Percentiles rank a stretch among this genome's conserved stretches.
These are phyloP conservation scores for Leptopilina syphax DNA, from an alignment of 2,888 invertebrate genomes.

Conservation along the genomic window DNA sequence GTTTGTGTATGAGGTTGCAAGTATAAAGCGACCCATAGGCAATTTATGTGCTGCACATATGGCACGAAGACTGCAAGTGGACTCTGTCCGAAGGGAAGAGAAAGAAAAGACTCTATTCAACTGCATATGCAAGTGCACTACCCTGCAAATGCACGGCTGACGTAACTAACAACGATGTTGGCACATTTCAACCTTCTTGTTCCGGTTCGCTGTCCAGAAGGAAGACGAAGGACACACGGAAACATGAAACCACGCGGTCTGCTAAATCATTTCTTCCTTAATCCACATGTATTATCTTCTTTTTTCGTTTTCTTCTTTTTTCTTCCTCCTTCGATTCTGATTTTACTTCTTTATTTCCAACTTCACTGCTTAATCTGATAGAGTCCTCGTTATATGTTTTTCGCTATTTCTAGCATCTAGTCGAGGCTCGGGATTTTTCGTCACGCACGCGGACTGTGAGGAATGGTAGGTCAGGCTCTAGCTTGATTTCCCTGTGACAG, in stretches of 20 bases:
- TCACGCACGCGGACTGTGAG: no score
- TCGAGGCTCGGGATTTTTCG: no score
- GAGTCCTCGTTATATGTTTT: no score
- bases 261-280: slow-evolving; percentile 3
- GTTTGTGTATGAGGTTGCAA: background rate
- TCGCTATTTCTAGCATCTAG: no score
- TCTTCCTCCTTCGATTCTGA: background rate
- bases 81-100: slow-evolving; percentile 16
- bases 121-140: background rate
- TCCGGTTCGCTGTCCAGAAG: slow-evolving; percentile 41
- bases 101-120: background rate
- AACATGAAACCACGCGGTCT: slow-evolving; percentile 24
- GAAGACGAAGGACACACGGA: slow-evolving; percentile 40
- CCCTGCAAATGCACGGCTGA: slow-evolving; percentile 9
- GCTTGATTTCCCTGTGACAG: no score
- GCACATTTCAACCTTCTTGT: slow-evolving; percentile 38
- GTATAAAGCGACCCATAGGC: background rate
- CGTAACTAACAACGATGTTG: slow-evolving; percentile 40
- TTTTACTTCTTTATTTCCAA: no score
- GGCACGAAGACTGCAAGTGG: background rate
- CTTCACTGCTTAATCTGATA: no score
- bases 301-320: background rate
- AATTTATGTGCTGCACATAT: background rate
- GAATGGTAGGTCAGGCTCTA: no score
- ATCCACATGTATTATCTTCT: background rate